These are phyloP conservation scores for Alca torda DNA, from an alignment of 2,797 vertebrate genomes.

Conservation along the genomic window DNA sequence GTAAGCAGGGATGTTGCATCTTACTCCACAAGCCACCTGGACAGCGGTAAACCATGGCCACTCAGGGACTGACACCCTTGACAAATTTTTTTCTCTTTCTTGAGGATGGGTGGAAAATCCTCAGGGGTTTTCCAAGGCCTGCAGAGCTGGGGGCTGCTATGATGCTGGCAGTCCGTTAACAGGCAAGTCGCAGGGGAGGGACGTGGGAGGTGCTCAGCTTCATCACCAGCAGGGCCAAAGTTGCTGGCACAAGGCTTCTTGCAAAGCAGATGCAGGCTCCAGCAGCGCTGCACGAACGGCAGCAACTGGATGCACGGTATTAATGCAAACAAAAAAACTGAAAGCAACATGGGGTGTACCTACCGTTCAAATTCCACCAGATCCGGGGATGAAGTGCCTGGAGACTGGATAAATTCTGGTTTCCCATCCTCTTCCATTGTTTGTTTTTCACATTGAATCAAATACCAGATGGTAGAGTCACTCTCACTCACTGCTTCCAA, in stretches of 20 bases:
- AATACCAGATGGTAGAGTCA: background rate
- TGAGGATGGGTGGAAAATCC: background rate
- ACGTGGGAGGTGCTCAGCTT: background rate
- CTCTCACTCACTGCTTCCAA: conserved; percentile 5
- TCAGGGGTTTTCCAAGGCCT: background rate
- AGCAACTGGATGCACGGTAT: background rate
- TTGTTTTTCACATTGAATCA: conserved; percentile 45
- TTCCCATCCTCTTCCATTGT: conserved; percentile 42
- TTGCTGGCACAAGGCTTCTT: background rate
- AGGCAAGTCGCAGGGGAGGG: background rate
- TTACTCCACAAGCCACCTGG: background rate
- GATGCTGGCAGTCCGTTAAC: background rate
- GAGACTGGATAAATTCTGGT: conserved; percentile 16
- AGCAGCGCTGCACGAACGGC: background rate
- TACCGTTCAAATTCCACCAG: conserved; percentile 85
- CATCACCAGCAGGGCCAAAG: background rate
- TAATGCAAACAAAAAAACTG: background rate
- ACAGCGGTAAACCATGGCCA: background rate
- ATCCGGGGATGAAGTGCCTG: conserved; percentile 53
- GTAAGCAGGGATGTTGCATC: background rate
- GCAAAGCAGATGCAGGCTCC: background rate
- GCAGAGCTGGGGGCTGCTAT: background rate
- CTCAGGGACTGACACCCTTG: background rate
- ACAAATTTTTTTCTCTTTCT: background rate
- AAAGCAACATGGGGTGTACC: background rate